Percentiles rank a stretch among this genome's conserved stretches.
phyloP scores from a whole-genome alignment of 2,797 vertebrate genomes.

The Chiroxiphia lanceolata region DNA sequence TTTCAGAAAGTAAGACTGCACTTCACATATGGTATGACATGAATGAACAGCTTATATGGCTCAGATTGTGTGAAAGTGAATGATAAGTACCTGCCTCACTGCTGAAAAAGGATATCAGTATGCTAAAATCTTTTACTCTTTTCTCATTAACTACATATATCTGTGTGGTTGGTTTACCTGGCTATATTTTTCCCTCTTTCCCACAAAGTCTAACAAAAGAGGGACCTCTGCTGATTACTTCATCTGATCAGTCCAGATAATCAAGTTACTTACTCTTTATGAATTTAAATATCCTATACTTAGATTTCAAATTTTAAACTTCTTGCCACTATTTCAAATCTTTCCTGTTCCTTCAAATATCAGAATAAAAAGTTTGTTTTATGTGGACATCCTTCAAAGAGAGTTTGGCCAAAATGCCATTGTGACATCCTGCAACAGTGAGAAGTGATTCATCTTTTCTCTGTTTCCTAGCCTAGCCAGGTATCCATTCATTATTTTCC shows the following conservation, averaged over 20 bases:
- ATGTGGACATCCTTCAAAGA: constrained; percentile 26
- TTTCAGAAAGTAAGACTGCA: background rate
- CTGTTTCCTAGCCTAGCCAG: constrained; percentile 33
- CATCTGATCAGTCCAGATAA: background rate
- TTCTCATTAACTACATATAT: background rate
- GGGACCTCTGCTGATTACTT: background rate
- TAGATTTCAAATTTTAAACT: background rate
- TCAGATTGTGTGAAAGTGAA: background rate
- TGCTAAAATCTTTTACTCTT: background rate
- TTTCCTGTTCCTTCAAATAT: background rate
- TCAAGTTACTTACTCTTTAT: background rate
- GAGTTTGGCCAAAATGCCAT: constrained; percentile 33
- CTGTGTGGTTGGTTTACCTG: background rate
- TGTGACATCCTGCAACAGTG: background rate
- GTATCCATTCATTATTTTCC: constrained; percentile 56
- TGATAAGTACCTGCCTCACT: background rate
- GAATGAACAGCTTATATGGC: background rate
- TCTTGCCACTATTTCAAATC: background rate
- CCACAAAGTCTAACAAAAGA: background rate
- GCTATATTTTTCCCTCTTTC: background rate
- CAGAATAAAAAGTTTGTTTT: constrained; percentile 9
- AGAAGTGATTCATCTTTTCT: constrained; percentile 56
- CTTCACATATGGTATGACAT: background rate
- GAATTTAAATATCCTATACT: background rate
- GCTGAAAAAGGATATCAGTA: background rate